Evolutionary conservation across 2,888 invertebrate genomes (phyloP).

Genomic region (Fragum fragum): DNA sequence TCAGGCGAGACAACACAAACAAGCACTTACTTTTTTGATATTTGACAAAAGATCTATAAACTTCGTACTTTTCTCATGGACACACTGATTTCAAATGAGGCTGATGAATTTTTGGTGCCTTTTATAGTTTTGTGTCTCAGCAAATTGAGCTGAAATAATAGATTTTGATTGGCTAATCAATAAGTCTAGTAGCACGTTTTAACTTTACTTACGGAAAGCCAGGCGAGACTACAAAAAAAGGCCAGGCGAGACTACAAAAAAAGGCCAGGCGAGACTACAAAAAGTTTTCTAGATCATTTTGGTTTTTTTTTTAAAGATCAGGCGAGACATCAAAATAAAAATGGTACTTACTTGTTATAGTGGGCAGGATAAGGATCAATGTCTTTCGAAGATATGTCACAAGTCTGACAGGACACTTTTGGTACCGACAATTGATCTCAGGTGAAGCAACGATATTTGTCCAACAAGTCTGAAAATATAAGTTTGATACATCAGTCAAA

Average conservation of each 20-base stretch:
- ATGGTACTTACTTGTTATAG: background rate
- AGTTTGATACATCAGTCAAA: too few relatives aligned
- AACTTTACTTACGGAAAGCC: background rate
- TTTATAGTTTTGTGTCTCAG: background rate
- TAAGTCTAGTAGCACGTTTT: background rate
- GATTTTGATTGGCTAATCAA: background rate
- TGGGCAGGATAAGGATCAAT: too few relatives aligned
- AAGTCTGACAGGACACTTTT: too few relatives aligned
- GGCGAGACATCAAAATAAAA: background rate
- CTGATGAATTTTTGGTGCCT: background rate
- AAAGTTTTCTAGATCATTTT: background rate
- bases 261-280: conserved; percentile 21
- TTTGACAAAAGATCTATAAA: too few relatives aligned
- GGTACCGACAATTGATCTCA: background rate
- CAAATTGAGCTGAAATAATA: background rate
- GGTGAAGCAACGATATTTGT: background rate
- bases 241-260: conserved; percentile 15
- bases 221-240: conserved; percentile 19
- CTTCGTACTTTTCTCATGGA: too few relatives aligned
- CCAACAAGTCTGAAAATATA: too few relatives aligned
- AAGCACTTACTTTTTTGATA: too few relatives aligned
- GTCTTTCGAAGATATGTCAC: too few relatives aligned
- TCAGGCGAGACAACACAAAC: background rate
- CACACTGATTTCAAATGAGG: background rate
- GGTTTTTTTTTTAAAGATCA: background rate